Evolutionary conservation across 2,888 invertebrate genomes (phyloP).

Genomic region (Molorchus minor): DNA sequence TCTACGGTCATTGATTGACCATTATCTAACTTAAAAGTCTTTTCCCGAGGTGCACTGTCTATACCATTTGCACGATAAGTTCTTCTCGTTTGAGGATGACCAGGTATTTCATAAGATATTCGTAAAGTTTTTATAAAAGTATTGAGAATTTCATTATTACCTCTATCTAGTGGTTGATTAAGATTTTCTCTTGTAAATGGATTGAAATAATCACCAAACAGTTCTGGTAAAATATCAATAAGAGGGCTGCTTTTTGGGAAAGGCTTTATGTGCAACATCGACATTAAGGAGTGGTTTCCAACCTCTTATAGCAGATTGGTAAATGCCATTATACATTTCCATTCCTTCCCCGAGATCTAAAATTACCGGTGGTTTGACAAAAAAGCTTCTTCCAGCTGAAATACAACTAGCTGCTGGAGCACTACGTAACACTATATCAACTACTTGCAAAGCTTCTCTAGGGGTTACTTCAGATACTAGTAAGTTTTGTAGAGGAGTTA

Average conservation of each 20-base stretch:
- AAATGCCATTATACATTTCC: slow-evolving; percentile 93
- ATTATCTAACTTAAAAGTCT: slow-evolving; percentile 58
- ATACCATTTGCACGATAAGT: slow-evolving; percentile 64
- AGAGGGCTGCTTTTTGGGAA: slow-evolving; percentile 69
- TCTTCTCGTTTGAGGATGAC: slow-evolving; percentile 58
- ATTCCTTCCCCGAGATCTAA: slow-evolving; percentile 76
- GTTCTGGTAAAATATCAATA: slow-evolving; percentile 54
- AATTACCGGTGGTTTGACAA: slow-evolving; percentile 53
- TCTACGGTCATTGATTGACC: slow-evolving; percentile 60
- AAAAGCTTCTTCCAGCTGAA: slow-evolving; percentile 49
- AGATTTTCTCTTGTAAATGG: slow-evolving; percentile 28
- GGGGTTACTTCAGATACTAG: slow-evolving; percentile 57
- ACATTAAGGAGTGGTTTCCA: slow-evolving; percentile 90
- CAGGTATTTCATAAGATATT: slow-evolving; percentile 64
- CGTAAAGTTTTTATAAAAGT: slow-evolving; percentile 52
- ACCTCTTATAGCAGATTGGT: slow-evolving; percentile 90
- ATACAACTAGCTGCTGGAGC: slow-evolving; percentile 63
- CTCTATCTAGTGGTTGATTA: slow-evolving; percentile 28
- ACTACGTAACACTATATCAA: slow-evolving; percentile 83
- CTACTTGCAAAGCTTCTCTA: slow-evolving; percentile 75
- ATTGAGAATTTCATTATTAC: slow-evolving; percentile 36
- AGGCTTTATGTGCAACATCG: slow-evolving; percentile 86
- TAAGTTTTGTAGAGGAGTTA: slow-evolving; percentile 46
- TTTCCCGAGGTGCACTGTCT: slow-evolving; percentile 52
- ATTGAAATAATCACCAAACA: slow-evolving; percentile 22